A percentile compares a stretch with the other conserved stretches of the same genome.
Conservation (phyloP, 1,140 invertebrate genomes). For the Chlorops oryzae region DNA sequence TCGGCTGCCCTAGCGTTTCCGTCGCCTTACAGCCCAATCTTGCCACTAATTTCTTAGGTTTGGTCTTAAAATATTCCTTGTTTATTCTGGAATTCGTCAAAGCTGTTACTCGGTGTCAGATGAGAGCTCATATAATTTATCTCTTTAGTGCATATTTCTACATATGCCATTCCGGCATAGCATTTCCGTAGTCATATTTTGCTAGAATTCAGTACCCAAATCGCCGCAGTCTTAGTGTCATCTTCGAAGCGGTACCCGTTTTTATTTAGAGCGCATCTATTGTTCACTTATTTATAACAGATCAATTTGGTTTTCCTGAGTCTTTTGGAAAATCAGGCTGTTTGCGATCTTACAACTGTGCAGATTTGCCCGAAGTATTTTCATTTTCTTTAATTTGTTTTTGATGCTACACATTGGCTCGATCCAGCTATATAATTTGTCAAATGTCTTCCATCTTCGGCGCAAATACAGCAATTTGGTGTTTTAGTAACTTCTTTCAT, state of each 20-base stretch:
- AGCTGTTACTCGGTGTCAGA: background rate
- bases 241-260: background rate
- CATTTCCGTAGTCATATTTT: background rate
- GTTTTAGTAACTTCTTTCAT: background rate
- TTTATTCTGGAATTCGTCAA: conserved; percentile 1
- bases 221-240: background rate
- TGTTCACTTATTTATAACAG: background rate
- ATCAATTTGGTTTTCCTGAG: background rate
- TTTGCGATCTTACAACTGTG: background rate
- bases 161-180: background rate
- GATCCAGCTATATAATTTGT: background rate
- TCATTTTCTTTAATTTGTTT: too few relatives aligned
- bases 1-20: conserved; percentile 22
- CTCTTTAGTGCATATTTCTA: background rate
- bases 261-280: background rate
- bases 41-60: background rate
- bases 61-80: background rate
- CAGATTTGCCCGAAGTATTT: background rate
- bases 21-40: conserved; percentile 16
- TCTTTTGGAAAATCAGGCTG: too few relatives aligned
- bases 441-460: background rate
- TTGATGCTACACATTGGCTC: background rate
- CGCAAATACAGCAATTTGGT: too few relatives aligned
- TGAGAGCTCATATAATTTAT: background rate
- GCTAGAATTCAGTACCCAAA: background rate